Evolutionary conservation across 2,113 vertebrate genomes (phyloP).

Genomic region (Daboia siamensis): DNA sequence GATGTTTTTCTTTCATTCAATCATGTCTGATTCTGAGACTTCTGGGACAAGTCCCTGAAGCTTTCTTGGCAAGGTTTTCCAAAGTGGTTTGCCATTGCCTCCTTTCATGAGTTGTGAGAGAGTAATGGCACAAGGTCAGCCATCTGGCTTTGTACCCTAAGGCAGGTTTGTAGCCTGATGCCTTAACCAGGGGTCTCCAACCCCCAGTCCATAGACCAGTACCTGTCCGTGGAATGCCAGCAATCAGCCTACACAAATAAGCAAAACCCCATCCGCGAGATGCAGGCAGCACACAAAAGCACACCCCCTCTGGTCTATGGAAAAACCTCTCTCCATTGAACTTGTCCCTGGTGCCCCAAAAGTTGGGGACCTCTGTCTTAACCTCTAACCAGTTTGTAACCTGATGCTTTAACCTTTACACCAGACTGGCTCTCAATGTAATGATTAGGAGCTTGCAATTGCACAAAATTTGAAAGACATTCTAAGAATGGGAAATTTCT

Average conservation of each 20-base stretch:
- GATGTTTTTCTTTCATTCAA: neutral
- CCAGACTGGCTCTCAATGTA: neutral
- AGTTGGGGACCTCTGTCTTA: too few species aligned
- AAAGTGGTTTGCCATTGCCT: neutral
- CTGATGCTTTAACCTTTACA: neutral
- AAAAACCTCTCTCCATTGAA: too few species aligned
- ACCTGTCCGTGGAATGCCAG: too few species aligned
- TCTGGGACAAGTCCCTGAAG: neutral
- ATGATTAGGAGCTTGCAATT: neutral
- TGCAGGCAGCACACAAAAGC: too few species aligned
- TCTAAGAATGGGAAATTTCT: neutral
- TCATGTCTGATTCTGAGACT: neutral
- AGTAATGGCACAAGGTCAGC: neutral
- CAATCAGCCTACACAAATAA: too few species aligned
- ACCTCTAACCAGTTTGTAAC: neutral
- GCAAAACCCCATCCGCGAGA: too few species aligned
- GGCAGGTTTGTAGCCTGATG: neutral
- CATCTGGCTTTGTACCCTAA: neutral
- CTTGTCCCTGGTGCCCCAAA: too few species aligned
- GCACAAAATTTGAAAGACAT: neutral
- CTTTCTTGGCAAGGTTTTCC: neutral
- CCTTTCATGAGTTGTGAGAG: neutral
- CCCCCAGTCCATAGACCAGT: too few species aligned
- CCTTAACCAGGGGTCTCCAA: neutral
- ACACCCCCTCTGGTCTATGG: too few species aligned